Evolutionary conservation across 2,113 vertebrate genomes (phyloP).

Genomic region (Aepyceros melampus): DNA sequence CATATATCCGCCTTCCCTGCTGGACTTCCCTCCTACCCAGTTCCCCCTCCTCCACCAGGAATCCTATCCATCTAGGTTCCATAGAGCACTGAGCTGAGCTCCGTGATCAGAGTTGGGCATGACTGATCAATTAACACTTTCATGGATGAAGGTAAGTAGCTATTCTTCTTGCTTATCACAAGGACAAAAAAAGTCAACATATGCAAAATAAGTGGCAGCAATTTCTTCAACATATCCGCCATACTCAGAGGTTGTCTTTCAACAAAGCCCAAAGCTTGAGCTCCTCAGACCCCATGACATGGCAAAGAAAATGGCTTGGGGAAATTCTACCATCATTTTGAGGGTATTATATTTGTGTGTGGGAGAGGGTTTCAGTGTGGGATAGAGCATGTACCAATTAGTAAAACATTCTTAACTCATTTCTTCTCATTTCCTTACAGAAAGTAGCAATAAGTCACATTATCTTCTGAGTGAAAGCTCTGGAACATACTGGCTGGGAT

Average conservation of each 20-base stretch:
- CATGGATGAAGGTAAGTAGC: neutral
- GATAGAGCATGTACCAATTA: neutral
- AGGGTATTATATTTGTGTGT: neutral
- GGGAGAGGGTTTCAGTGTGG: neutral
- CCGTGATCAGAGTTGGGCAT: neutral
- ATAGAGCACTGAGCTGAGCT: neutral
- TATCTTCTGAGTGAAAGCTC: constrained; percentile 40
- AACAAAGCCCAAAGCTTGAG: neutral
- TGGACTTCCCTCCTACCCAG: neutral
- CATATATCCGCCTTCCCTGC: neutral
- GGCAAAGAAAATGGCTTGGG: neutral
- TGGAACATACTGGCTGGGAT: constrained; percentile 23
- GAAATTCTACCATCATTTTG: neutral
- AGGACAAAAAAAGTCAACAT: neutral
- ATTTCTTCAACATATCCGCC: neutral
- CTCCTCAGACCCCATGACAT: neutral
- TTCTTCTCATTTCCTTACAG: neutral
- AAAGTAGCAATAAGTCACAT: neutral
- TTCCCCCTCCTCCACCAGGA: neutral
- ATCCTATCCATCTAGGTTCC: neutral
- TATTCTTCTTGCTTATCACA: neutral
- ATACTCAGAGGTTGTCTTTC: neutral
- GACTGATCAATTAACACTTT: neutral
- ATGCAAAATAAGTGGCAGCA: neutral
- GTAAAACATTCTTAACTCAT: neutral